Base-by-base conservation (phyloP, 1,140 invertebrate species). In the Drosophila athabasca region DNA sequence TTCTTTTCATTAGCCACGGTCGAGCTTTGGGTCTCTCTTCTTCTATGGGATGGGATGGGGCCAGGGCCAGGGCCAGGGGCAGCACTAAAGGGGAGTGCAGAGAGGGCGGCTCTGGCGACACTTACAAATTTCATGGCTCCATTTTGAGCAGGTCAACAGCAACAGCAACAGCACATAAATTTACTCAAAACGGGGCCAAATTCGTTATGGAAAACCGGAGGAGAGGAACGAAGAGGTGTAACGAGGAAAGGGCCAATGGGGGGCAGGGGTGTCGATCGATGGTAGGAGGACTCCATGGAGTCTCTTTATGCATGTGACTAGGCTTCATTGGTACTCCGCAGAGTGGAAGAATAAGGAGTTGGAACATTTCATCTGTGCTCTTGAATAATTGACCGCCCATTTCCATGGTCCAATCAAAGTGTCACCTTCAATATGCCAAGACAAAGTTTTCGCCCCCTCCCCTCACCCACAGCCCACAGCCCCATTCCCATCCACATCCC, bases 1-100 rank as follows among this genome's bases (percentile, higher is more conserved):
- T 87, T 87, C 83, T 87, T 88, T 87, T 87, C 83, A 87, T 87
- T 87, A 87, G 83, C 83, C 71, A 79, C 68, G 82, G 74, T 85
- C 52, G 44, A 61, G 75, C 46, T 41, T 31, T 29, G 58, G 26
- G 58, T 9, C 22, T 52, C 24, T 13, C 35, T 3, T 13, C 35
- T 8, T 13, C 26, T 5, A 46, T 22, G 43, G 48, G 54, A 51
- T 48, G 52, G 24, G 4, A 3, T 1, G 17, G 17, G 17, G 17
- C 0, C 17, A 19, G 17, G 1, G 17, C 17, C 24, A 4, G 24
- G 4, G 24, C 4, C 24, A 26, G 24, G 31, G 41, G 22, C 54
- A 50, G 35, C 31, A 64, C 72, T 62, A 54, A 55, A 35, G 54
- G 39, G 48, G 15, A 19, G 54, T 48, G 71, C 29, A 46, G 66